Percentiles rank a stretch among this genome's conserved stretches.
These are phyloP conservation scores for Calcarius ornatus DNA, from an alignment of 2,113 vertebrate species.

Conservation along the genomic window DNA sequence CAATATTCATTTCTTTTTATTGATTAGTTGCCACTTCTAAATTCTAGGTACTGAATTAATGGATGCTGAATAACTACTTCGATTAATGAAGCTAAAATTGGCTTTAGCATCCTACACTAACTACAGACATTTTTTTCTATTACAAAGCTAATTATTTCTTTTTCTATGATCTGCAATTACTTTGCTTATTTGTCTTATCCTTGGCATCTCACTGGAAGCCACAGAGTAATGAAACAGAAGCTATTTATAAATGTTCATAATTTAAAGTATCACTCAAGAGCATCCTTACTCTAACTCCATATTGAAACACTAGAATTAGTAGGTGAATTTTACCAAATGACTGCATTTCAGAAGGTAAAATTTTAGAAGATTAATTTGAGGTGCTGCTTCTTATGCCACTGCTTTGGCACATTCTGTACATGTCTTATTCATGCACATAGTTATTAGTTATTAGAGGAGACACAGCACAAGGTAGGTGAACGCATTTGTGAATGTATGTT, in stretches of 20 bases:
- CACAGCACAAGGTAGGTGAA: neutral
- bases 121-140: neutral
- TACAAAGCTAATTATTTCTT: neutral
- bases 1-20: constrained; percentile 71
- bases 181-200: neutral
- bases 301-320: neutral
- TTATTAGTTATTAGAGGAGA: neutral
- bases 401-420: neutral
- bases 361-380: neutral
- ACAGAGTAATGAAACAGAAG: neutral
- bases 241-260: neutral
- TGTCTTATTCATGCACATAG: neutral
- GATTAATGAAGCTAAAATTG: constrained; percentile 36
- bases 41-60: constrained; percentile 43
- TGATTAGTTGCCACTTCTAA: constrained; percentile 52
- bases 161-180: neutral
- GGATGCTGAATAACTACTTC: constrained; percentile 1
- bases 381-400: neutral
- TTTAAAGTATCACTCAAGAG: neutral
- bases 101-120: neutral
- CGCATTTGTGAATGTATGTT: neutral
- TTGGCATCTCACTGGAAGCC: neutral
- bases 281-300: neutral
- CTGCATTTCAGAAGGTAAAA: neutral
- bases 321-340: neutral